Evolutionary conservation across 2,113 vertebrate genomes (phyloP).

Genomic region (Tragelaphus buxtoni): DNA sequence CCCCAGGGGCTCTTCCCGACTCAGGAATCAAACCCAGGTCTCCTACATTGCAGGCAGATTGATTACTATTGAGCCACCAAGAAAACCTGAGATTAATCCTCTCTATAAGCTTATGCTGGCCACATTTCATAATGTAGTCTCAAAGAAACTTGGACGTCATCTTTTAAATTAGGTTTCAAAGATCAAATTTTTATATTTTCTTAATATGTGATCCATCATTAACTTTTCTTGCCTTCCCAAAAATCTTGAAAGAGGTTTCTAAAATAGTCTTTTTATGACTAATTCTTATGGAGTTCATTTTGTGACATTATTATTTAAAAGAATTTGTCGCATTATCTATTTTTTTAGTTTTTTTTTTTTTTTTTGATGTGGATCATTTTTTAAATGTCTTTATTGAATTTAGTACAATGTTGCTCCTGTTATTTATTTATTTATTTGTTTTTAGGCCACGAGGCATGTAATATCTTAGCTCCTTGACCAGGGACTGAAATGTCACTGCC

Average conservation of each 20-base stretch:
- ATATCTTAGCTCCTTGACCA: background rate
- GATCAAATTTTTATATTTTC: background rate
- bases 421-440: background rate
- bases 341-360: background rate
- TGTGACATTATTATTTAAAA: background rate
- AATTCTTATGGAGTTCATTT: background rate
- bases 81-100: background rate
- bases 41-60: background rate
- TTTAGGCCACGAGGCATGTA: background rate
- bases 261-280: background rate
- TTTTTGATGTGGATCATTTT: background rate
- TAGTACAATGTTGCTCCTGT: background rate
- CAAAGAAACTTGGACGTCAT: background rate
- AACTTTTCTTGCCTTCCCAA: background rate
- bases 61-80: background rate
- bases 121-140: background rate
- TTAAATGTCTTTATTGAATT: background rate
- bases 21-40: background rate
- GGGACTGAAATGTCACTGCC: background rate
- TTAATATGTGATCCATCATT: background rate
- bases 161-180: background rate
- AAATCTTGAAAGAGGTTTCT: background rate
- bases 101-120: background rate
- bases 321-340: fast-evolving
- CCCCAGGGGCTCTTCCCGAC: fast-evolving